Percentiles rank a stretch among this genome's conserved stretches.
Conservation (phyloP, 2,888 invertebrate species). For the Anorthoa munda region DNA sequence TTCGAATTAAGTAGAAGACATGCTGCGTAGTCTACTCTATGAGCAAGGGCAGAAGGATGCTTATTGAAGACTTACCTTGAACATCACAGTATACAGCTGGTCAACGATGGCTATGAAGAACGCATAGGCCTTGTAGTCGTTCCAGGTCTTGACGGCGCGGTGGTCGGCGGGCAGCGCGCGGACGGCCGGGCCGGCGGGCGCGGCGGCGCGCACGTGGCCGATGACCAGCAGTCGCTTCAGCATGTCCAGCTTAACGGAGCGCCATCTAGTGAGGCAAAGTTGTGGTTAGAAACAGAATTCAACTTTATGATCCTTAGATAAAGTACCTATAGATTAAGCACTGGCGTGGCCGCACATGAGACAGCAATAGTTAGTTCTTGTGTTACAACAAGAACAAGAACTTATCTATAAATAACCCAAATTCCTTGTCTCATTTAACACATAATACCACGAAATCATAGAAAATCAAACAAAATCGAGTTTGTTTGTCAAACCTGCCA, state of each 20-base stretch:
- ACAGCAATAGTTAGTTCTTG: too few species aligned
- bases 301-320: too few species aligned
- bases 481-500: too few species aligned
- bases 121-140: slow-evolving; percentile 96
- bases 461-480: too few species aligned
- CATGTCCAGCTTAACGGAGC: slow-evolving; percentile 92
- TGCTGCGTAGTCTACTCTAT: neutral
- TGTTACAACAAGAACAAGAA: too few species aligned
- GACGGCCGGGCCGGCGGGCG: slow-evolving; percentile 93
- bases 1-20: neutral
- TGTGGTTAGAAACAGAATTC: neutral
- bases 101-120: slow-evolving; percentile 97
- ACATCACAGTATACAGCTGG: slow-evolving; percentile 95
- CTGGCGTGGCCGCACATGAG: too few species aligned
- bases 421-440: too few species aligned
- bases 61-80: slow-evolving; percentile 92
- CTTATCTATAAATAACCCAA: too few species aligned
- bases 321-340: too few species aligned
- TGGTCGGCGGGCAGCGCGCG: slow-evolving; percentile 89
- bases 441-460: too few species aligned
- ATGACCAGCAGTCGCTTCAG: slow-evolving; percentile 94
- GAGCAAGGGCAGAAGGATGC: neutral
- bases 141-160: slow-evolving; percentile 92
- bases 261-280: slow-evolving; percentile 92
- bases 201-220: slow-evolving; percentile 94